A percentile compares a stretch with the other conserved stretches of the same genome.
These are phyloP conservation scores for Scelioninae gen. 1 DNA, from an alignment of 2,888 invertebrate genomes.

Conservation along the genomic window DNA sequence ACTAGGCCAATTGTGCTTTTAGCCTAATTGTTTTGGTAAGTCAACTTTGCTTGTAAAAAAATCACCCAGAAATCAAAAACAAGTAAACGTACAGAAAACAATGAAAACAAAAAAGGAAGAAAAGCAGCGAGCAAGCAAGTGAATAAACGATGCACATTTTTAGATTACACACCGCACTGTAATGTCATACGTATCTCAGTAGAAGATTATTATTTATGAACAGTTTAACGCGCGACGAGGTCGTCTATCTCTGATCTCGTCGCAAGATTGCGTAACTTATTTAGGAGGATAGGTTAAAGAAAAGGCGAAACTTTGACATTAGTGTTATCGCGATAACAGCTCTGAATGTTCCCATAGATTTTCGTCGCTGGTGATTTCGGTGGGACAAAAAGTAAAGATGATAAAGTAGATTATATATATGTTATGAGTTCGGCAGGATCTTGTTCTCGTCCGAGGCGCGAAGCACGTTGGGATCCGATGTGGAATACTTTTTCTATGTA, in stretches of 20 bases:
- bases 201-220: slow-evolving; percentile 23
- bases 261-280: slow-evolving; percentile 18
- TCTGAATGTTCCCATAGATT: slow-evolving; percentile 20
- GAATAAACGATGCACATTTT: slow-evolving; percentile 8
- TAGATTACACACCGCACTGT: slow-evolving; percentile 13
- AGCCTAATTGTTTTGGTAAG: too few species aligned
- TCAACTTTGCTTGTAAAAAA: too few species aligned
- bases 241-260: not conserved
- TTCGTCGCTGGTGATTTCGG: slow-evolving; percentile 27
- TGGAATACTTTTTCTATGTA: slow-evolving; percentile 35
- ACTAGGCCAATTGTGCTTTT: too few species aligned
- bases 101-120: not conserved
- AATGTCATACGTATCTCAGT: slow-evolving; percentile 4
- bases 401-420: slow-evolving; percentile 25
- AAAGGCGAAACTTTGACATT: slow-evolving; percentile 18
- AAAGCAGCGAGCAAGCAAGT: not conserved
- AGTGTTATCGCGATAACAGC: slow-evolving; percentile 23
- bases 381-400: slow-evolving; percentile 15
- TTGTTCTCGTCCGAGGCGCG: slow-evolving; percentile 11
- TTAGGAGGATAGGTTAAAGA: slow-evolving; percentile 4
- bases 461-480: slow-evolving; percentile 29
- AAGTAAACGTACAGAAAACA: too few species aligned
- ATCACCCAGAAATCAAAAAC: too few species aligned
- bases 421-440: not conserved
- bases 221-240: slow-evolving; percentile 17